Evolutionary conservation across 2,113 vertebrate genomes (phyloP).

Genomic region (Poicephalus gulielmi): DNA sequence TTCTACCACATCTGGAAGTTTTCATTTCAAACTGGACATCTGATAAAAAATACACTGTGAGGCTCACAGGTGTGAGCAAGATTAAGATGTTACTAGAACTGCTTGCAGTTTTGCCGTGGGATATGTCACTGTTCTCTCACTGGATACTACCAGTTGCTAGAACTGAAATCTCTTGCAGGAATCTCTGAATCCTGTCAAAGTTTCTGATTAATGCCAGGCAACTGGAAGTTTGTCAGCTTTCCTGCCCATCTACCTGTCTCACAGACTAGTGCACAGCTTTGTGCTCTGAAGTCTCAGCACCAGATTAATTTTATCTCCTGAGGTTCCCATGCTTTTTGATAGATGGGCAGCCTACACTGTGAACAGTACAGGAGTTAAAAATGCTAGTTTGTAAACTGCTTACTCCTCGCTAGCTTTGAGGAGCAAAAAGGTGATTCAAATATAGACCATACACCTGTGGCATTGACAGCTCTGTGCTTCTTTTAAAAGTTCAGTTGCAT

Average conservation of each 20-base stretch:
- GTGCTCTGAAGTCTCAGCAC: background rate
- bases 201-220: background rate
- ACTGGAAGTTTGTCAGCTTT: background rate
- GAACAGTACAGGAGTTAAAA: background rate
- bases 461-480: background rate
- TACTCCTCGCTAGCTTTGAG: background rate
- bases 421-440: background rate
- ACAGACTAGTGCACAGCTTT: background rate
- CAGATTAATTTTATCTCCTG: background rate
- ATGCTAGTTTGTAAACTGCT: background rate
- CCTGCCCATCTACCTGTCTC: background rate
- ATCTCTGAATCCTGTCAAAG: background rate
- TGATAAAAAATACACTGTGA: background rate
- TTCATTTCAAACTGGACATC: background rate
- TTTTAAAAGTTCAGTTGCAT: background rate
- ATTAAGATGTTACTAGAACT: background rate
- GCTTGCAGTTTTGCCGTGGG: background rate
- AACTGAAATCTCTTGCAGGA: background rate
- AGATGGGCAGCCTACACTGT: background rate
- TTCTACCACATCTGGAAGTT: background rate
- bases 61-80: background rate
- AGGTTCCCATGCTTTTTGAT: background rate
- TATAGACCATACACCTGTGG: background rate
- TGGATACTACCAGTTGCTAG: background rate
- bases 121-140: background rate